Conservation (phyloP, 2,797 vertebrate genomes). For the Hephaestus fuliginosus region DNA sequence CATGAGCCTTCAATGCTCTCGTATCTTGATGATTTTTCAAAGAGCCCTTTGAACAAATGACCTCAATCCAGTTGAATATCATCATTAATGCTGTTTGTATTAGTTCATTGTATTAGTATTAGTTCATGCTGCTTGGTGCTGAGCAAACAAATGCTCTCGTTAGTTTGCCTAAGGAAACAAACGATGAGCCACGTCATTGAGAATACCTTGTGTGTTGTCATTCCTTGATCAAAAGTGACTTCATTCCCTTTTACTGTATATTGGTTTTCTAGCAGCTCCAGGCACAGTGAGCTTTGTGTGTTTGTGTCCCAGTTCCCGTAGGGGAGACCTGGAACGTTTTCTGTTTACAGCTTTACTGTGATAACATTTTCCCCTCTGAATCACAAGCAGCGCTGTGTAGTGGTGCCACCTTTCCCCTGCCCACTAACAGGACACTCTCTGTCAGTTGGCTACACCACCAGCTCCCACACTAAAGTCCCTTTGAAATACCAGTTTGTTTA, state of each 20-base stretch:
- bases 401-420: conserved; percentile 60
- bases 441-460: conserved; percentile 62
- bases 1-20: background rate
- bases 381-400: conserved; percentile 82
- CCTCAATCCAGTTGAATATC: conserved; percentile 67
- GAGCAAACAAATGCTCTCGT: conserved; percentile 68
- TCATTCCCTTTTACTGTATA: conserved; percentile 59
- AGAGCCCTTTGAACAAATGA: conserved; percentile 74
- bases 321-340: conserved; percentile 76
- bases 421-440: conserved; percentile 81
- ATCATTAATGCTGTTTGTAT: conserved; percentile 40
- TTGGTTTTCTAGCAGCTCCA: conserved; percentile 45
- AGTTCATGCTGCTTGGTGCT: conserved; percentile 40
- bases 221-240: conserved; percentile 49
- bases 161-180: conserved; percentile 42
- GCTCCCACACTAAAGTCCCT: conserved; percentile 78
- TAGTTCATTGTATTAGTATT: conserved; percentile 20
- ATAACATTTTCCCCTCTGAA: conserved; percentile 83
- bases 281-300: conserved; percentile 75
- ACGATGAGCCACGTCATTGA: conserved; percentile 15
- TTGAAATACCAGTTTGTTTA: conserved; percentile 80
- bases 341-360: conserved; percentile 77
- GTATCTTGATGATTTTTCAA: conserved; percentile 59
- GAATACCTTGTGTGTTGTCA: conserved; percentile 36
- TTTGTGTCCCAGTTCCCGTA: conserved; percentile 71